These are phyloP conservation scores for Gisinianus flammeolus DNA, from an alignment of 2,888 invertebrate species.

Conservation along the genomic window DNA sequence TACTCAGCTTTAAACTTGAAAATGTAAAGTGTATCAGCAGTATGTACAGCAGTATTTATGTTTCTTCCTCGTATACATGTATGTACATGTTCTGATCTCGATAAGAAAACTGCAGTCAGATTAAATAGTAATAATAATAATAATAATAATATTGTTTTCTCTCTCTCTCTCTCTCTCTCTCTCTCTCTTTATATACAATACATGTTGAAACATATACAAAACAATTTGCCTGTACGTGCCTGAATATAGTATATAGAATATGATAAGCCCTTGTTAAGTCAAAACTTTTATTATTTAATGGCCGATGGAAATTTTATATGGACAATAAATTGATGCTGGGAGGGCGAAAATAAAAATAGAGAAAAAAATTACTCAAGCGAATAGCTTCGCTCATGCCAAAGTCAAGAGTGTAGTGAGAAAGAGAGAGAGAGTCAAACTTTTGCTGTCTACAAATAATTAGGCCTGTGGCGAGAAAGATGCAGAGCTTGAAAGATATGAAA, in stretches of 20 bases:
- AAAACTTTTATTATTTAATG: not conserved
- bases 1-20: too few relatives aligned
- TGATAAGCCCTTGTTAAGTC: not conserved
- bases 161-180: not conserved
- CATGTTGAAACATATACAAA: not conserved
- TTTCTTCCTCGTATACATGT: too few relatives aligned
- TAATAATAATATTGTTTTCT: not conserved
- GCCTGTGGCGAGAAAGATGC: conserved; percentile 18
- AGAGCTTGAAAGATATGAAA: not conserved
- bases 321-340: not conserved
- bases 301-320: not conserved
- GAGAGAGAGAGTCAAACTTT: too few relatives aligned
- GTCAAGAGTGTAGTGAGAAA: too few relatives aligned
- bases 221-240: not conserved
- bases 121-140: not conserved
- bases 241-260: not conserved
- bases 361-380: not conserved
- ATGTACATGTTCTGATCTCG: not conserved
- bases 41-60: too few relatives aligned
- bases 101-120: not conserved
- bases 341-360: not conserved
- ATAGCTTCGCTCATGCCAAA: too few relatives aligned
- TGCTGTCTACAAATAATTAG: not conserved
- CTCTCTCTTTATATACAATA: not conserved
- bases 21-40: too few relatives aligned